phyloP scores from a whole-genome alignment of 2,888 invertebrate genomes.

The Melieria crassipennis region DNA sequence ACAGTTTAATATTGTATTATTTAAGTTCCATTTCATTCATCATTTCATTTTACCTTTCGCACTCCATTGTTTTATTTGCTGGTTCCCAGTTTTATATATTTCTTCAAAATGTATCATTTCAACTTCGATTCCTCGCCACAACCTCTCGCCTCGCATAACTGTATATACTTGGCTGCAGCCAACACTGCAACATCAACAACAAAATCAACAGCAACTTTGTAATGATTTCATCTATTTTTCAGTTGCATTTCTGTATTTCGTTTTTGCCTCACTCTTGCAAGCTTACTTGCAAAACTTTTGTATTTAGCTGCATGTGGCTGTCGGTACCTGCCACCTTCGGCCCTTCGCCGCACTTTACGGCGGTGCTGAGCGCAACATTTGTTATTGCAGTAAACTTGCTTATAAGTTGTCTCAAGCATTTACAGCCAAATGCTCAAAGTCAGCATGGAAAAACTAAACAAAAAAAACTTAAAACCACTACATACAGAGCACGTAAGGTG shows the following conservation, averaged over 20 bases:
- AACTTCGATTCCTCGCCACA: background rate
- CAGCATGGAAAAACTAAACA: background rate
- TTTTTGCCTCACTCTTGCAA: background rate
- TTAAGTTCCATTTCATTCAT: no score
- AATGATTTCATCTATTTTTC: constrained; percentile 31
- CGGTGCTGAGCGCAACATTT: no score
- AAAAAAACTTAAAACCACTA: background rate
- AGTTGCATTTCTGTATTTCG: constrained; percentile 7
- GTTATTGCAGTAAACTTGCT: background rate
- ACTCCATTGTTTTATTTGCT: no score
- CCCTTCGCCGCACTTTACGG: background rate
- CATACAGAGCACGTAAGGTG: background rate
- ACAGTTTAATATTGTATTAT: no score
- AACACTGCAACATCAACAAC: constrained; percentile 11
- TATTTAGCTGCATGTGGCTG: background rate
- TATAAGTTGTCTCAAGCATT: constrained; percentile 1
- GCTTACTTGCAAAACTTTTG: constrained; percentile 9
- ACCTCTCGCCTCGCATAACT: background rate
- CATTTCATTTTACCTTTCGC: no score
- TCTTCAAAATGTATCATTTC: no score
- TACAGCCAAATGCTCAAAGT: background rate
- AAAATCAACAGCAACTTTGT: constrained; percentile 22
- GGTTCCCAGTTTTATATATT: no score
- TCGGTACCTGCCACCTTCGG: background rate
- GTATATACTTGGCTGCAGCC: background rate